These are phyloP conservation scores for Gryllus bimaculatus DNA, from an alignment of 1,140 invertebrate genomes.

Conservation along the genomic window DNA sequence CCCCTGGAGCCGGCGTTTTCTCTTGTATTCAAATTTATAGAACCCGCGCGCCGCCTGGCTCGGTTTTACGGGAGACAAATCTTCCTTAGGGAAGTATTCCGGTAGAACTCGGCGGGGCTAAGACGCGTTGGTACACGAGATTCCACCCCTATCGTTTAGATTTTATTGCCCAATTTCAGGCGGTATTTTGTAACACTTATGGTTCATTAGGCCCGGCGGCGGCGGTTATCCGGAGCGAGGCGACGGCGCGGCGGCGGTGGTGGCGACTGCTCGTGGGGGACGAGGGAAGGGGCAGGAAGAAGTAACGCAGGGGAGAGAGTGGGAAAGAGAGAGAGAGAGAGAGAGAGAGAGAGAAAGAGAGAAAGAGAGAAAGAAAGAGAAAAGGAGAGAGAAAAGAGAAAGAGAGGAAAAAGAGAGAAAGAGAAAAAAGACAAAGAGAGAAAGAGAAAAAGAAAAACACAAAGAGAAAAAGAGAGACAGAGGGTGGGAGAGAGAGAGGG, in stretches of 20 bases:
- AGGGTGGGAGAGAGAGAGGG: too few relatives aligned
- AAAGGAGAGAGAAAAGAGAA: too few relatives aligned
- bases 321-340: too few relatives aligned
- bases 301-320: too few relatives aligned
- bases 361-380: too few relatives aligned
- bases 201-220: background rate
- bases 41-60: background rate
- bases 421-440: too few relatives aligned
- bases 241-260: too few relatives aligned
- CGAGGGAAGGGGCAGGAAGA: too few relatives aligned
- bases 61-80: background rate
- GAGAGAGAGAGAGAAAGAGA: too few relatives aligned
- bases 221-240: background rate
- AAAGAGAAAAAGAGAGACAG: too few relatives aligned
- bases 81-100: background rate
- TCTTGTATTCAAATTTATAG: background rate
- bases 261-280: background rate
- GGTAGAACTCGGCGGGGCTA: background rate
- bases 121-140: background rate
- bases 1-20: background rate
- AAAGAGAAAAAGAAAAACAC: too few relatives aligned
- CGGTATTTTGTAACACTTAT: constrained; percentile 1
- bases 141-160: background rate
- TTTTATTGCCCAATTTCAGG: background rate
- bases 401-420: too few relatives aligned